Percentiles rank a stretch among this genome's conserved stretches.
These are phyloP conservation scores for Clarias macrocephalus DNA, from an alignment of 2,113 vertebrate genomes.

Conservation along the genomic window DNA sequence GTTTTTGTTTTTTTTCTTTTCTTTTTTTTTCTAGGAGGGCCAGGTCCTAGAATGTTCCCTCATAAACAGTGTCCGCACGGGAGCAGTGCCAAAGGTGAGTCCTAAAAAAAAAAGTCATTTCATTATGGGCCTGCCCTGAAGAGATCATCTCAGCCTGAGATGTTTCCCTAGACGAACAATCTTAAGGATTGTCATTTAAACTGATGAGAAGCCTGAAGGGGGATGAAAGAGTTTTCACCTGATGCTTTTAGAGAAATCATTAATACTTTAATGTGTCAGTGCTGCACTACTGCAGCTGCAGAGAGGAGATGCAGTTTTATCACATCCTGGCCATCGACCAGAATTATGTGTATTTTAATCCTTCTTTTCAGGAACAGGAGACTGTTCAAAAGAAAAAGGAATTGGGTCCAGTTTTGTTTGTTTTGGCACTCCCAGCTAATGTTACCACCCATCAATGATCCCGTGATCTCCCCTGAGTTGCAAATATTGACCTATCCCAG, in stretches of 20 bases:
- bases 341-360: constrained; percentile 2
- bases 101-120: constrained; percentile 24
- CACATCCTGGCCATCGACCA: neutral
- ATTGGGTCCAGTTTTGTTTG: constrained; percentile 21
- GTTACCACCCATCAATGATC: constrained; percentile 4
- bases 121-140: neutral
- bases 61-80: constrained; percentile 94
- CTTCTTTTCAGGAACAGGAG: neutral
- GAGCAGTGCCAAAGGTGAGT: constrained; percentile 88
- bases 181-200: neutral
- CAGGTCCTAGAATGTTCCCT: constrained; percentile 96
- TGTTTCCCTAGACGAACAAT: neutral
- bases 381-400: neutral
- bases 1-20: neutral
- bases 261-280: neutral
- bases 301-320: neutral
- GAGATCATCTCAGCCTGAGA: neutral
- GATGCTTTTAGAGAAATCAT: neutral
- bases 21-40: constrained; percentile 78
- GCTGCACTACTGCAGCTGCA: neutral
- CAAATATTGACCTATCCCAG: constrained; percentile 36
- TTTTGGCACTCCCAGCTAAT: constrained; percentile 1
- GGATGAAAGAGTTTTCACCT: neutral
- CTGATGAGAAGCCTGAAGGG: constrained; percentile 8
- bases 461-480: neutral